Evolutionary conservation across 1,140 invertebrate genomes (phyloP).

Genomic region (Ostrea edulis): DNA sequence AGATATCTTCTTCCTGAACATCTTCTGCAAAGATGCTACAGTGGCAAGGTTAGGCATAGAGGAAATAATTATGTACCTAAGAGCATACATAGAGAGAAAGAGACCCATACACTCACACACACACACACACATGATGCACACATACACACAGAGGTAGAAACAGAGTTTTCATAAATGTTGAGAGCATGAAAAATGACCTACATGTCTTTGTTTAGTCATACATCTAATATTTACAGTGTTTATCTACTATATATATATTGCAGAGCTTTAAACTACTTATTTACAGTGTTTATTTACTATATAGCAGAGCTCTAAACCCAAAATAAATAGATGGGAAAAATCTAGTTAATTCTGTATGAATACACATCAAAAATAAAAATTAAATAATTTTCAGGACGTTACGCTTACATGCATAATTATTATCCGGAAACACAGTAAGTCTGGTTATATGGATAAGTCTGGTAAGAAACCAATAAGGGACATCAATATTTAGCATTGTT

Average conservation of each 20-base stretch:
- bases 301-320: too few species aligned
- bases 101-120: too few species aligned
- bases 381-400: neutral
- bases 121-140: too few species aligned
- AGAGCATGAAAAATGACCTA: too few species aligned
- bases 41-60: conserved; percentile 70
- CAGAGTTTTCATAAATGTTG: too few species aligned
- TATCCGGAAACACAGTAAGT: neutral
- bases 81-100: neutral
- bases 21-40: conserved; percentile 78
- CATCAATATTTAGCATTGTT: neutral
- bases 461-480: neutral
- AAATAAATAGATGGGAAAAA: neutral
- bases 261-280: too few species aligned
- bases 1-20: conserved; percentile 74
- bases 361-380: neutral
- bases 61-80: neutral
- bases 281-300: too few species aligned
- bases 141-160: too few species aligned
- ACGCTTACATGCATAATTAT: neutral
- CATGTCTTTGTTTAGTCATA: too few species aligned
- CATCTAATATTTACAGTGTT: too few species aligned
- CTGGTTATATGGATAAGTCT: neutral
- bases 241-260: too few species aligned
- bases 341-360: neutral